phyloP scores from a whole-genome alignment of 2,113 vertebrate genomes.

The Okapia johnstoni region DNA sequence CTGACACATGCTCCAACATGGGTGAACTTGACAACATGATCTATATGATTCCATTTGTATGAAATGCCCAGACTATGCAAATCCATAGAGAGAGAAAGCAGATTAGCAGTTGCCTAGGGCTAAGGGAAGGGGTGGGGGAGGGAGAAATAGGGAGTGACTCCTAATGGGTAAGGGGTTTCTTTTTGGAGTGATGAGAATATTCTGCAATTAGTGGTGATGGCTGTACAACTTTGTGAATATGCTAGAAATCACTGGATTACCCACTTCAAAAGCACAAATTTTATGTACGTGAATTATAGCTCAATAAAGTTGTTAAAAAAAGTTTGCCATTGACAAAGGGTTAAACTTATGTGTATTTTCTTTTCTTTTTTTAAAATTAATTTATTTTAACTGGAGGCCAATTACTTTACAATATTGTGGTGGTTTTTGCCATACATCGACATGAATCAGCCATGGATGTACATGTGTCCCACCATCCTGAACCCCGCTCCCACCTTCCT shows the following conservation, averaged over 20 bases:
- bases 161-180: background rate
- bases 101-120: background rate
- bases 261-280: background rate
- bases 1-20: background rate
- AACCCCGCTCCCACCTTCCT: background rate
- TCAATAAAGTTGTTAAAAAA: background rate
- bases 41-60: background rate
- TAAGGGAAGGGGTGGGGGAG: accelerated
- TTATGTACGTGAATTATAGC: background rate
- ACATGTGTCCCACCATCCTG: background rate
- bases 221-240: background rate
- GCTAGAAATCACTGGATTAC: background rate
- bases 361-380: background rate
- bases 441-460: background rate
- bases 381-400: background rate
- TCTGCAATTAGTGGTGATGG: background rate
- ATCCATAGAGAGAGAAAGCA: background rate
- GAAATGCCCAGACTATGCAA: background rate
- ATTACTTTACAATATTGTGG: background rate
- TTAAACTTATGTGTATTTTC: background rate
- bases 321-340: background rate
- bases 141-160: background rate
- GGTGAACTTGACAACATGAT: background rate
- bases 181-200: background rate
- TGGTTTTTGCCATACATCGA: background rate